phyloP scores from a whole-genome alignment of 2,888 invertebrate genomes.

The Hemaris fuciformis region DNA sequence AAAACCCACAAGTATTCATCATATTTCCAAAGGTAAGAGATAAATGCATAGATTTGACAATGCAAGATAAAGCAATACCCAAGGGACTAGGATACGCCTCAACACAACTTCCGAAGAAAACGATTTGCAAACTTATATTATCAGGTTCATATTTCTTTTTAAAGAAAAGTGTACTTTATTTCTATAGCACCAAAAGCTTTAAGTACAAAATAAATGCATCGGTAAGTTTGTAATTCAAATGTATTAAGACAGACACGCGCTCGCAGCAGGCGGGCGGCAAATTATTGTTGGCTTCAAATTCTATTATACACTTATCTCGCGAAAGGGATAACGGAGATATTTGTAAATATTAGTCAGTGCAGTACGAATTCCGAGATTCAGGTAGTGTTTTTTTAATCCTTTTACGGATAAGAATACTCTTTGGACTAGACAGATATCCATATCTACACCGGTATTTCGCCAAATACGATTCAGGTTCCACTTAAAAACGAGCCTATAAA shows the following conservation, averaged over 20 bases:
- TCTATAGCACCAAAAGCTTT: neutral
- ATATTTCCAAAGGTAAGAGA: neutral
- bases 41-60: neutral
- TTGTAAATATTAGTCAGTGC: neutral
- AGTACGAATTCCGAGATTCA: neutral
- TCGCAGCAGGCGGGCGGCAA: conserved; percentile 1
- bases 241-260: conserved; percentile 2
- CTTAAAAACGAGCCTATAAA: no score
- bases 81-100: neutral
- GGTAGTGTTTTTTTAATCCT: no score
- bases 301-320: neutral
- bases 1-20: neutral
- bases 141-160: neutral
- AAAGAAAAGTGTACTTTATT: neutral
- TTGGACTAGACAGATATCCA: no score
- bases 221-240: neutral
- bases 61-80: no score
- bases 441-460: no score
- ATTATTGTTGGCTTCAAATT: conserved; percentile 1
- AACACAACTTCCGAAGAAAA: conserved; percentile 8
- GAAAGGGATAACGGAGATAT: neutral
- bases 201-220: neutral
- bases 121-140: neutral
- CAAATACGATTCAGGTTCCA: no score
- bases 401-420: no score